These are phyloP conservation scores for Alligator sinensis DNA, from an alignment of 2,113 vertebrate species.

Conservation along the genomic window DNA sequence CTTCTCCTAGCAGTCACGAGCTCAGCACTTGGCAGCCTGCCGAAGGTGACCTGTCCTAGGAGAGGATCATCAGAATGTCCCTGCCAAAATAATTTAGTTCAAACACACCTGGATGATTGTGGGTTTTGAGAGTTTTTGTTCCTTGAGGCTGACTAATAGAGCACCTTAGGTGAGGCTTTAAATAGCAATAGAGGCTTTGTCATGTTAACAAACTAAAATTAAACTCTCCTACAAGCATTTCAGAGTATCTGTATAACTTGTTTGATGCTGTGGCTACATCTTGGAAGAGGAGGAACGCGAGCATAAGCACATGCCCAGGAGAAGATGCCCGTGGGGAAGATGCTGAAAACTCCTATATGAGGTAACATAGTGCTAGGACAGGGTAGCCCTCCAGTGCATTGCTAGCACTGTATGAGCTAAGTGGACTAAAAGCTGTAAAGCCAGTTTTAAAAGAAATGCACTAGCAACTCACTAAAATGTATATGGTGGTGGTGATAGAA, in stretches of 20 bases:
- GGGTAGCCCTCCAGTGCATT: neutral
- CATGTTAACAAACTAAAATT: neutral
- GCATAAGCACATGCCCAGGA: neutral
- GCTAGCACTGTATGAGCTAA: neutral
- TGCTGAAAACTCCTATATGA: neutral
- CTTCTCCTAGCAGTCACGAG: accelerated
- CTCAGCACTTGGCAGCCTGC: neutral
- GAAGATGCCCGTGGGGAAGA: neutral
- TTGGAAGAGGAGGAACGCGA: neutral
- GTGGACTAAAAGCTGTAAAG: neutral
- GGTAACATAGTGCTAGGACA: neutral
- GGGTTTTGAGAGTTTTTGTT: neutral
- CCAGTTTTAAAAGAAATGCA: neutral
- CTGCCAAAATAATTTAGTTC: neutral
- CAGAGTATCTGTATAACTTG: neutral
- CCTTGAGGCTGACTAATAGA: neutral
- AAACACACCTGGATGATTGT: neutral
- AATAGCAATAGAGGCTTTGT: accelerated
- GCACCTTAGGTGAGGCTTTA: neutral
- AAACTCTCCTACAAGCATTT: neutral
- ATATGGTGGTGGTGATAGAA: neutral
- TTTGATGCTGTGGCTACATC: neutral
- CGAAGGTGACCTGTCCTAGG: neutral
- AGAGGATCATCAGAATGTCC: neutral
- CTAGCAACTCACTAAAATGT: neutral